Base-by-base conservation (phyloP, 2,888 invertebrate species). In the Leucania comma region DNA sequence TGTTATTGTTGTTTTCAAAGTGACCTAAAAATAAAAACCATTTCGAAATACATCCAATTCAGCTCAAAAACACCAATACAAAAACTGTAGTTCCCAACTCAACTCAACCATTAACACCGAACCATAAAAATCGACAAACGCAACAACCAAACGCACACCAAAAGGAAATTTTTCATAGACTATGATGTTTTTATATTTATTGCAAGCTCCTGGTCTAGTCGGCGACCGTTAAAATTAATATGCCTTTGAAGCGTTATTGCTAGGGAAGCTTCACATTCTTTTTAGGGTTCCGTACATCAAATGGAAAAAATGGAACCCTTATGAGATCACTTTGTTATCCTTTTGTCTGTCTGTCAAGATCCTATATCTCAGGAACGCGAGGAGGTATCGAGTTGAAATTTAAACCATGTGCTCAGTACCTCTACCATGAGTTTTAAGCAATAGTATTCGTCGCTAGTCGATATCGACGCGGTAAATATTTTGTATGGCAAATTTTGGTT, bases 211-310 rank as follows among this genome's bases (percentile, higher is more conserved):
- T 29, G 48, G 78, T 5, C 81, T 84, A 80, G 54, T 26, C 26
- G 57, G 60, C 53, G 58, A 72, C 69, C 66, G 79, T 85, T 81
- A 81, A 87, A 88, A 88, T 88, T 85, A 87, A 87, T 87, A 88
- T 82, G 82, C 84, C 83, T 87, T 83, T 86, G 87, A 87, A 29
- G 81, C 87, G 85, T 75, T 84, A 85, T 80, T 81, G 80, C 85
- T 80, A 35, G 42, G 53, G 26, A 17, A 56, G 70, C 57, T 32
- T 67, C 80, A 64, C 63, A 67, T 61, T 46, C 50, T 66, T 60
- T 80, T 80, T 75, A 74, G 24, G 53, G 35, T 48, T 42, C 42
- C 5, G 38, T 14, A 42, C 3, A 4, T 42, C 42, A 42, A 42
- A 20, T 14, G 38, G 6, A 42, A 4, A 42, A 42, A 42, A 42